These are phyloP conservation scores for Euura lappo DNA, from an alignment of 1,140 invertebrate genomes.

Conservation along the genomic window DNA sequence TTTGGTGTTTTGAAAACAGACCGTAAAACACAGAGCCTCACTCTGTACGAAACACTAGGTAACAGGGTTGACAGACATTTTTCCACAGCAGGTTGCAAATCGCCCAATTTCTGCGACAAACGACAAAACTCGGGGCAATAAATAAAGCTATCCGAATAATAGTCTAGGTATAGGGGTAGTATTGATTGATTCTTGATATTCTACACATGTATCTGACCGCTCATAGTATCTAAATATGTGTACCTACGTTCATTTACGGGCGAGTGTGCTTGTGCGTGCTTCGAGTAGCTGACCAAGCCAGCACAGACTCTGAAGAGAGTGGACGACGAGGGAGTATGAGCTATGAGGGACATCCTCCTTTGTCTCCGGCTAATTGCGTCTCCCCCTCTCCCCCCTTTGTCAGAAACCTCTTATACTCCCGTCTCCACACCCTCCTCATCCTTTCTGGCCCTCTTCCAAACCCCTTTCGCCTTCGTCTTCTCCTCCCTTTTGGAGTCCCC, in stretches of 20 bases:
- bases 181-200: too few species aligned
- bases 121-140: too few species aligned
- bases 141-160: too few species aligned
- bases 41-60: too few species aligned
- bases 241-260: not conserved
- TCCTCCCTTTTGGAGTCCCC: not conserved
- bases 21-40: too few species aligned
- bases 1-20: too few species aligned
- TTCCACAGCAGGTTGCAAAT: too few species aligned
- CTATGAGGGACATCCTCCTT: constrained; percentile 2
- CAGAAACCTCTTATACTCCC: not conserved
- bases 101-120: too few species aligned
- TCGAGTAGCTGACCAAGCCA: constrained; percentile 2
- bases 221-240: too few species aligned
- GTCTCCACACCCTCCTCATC: not conserved
- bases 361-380: constrained; percentile 1
- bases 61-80: too few species aligned
- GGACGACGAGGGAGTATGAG: not conserved
- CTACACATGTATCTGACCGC: too few species aligned
- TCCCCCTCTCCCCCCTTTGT: not conserved
- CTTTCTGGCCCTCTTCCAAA: not conserved
- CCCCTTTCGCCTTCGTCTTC: not conserved
- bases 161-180: too few species aligned
- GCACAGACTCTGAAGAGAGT: not conserved
- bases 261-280: not conserved